Conservation (phyloP, 1,140 invertebrate species). For the Wasmannia auropunctata region DNA sequence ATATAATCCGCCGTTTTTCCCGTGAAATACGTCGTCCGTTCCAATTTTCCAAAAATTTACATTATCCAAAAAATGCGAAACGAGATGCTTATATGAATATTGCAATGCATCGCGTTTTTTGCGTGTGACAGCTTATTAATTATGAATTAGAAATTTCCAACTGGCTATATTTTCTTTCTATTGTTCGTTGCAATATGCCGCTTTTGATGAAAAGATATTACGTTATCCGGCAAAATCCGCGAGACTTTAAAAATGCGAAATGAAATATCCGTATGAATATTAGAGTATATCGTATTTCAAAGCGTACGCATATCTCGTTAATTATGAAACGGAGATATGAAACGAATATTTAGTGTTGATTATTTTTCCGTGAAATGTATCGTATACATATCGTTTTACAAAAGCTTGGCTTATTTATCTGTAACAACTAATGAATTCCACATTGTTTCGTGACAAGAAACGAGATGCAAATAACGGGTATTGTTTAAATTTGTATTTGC, state of each 20-base stretch:
- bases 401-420: slow-evolving; percentile 2
- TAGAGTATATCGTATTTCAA: background rate
- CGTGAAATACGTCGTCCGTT: background rate
- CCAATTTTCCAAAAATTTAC: background rate
- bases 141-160: background rate
- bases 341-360: slow-evolving; percentile 12
- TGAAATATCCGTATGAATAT: slow-evolving; percentile 3
- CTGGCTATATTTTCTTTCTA: background rate
- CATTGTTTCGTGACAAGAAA: background rate
- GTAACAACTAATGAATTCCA: background rate
- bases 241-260: background rate
- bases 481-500: slow-evolving; percentile 1
- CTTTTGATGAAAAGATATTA: slow-evolving; percentile 24
- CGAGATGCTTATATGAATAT: too few relatives aligned
- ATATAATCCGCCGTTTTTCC: background rate
- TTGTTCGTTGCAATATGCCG: background rate
- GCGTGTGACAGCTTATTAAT: background rate
- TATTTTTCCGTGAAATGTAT: background rate
- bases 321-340: background rate
- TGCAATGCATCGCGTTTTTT: background rate
- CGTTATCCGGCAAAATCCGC: background rate
- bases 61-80: background rate
- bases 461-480: background rate
- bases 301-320: background rate
- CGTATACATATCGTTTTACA: background rate